A percentile compares a stretch with the other conserved stretches of the same genome.
phyloP scores from a whole-genome alignment of 1,140 invertebrate species.

The Drosophila yakuba region DNA sequence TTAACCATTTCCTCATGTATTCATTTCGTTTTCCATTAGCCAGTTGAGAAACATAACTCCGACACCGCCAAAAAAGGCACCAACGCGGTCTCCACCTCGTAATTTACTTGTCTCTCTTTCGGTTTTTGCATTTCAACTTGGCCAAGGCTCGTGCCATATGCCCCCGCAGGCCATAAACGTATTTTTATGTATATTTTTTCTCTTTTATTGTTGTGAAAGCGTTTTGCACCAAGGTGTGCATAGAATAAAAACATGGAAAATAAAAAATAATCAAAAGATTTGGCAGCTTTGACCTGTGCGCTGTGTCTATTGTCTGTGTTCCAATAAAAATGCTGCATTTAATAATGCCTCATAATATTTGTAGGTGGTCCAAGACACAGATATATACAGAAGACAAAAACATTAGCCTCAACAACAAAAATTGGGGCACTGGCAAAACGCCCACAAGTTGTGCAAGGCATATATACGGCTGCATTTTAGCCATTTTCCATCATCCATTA shows the following conservation, averaged over 20 bases:
- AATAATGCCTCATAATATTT: slow-evolving; percentile 68
- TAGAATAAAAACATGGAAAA: slow-evolving; percentile 52
- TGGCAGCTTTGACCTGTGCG: slow-evolving; percentile 41
- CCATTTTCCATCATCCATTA: slow-evolving; percentile 47
- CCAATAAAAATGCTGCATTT: slow-evolving; percentile 55
- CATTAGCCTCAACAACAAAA: slow-evolving; percentile 7
- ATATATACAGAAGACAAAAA: slow-evolving; percentile 9
- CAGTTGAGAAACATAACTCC: slow-evolving; percentile 31
- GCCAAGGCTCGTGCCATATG: slow-evolving; percentile 68
- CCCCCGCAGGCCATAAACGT: slow-evolving; percentile 55
- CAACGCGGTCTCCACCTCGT: slow-evolving; percentile 33
- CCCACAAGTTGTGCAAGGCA: slow-evolving; percentile 71
- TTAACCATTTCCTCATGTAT: slow-evolving; percentile 25
- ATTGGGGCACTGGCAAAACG: slow-evolving; percentile 39
- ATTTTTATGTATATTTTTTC: slow-evolving; percentile 30
- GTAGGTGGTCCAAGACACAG: slow-evolving; percentile 60
- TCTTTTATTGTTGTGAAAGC: slow-evolving; percentile 69
- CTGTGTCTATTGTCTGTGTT: slow-evolving; percentile 19
- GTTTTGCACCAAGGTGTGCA: slow-evolving; percentile 45
- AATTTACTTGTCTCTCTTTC: slow-evolving; percentile 31
- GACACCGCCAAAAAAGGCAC: slow-evolving; percentile 42
- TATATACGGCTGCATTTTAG: slow-evolving; percentile 18
- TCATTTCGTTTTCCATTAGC: slow-evolving; percentile 28
- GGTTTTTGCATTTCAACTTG: slow-evolving; percentile 69
- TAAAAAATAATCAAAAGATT: slow-evolving; percentile 22